A percentile compares a stretch with the other conserved stretches of the same genome.
Conservation (phyloP, 2,797 vertebrate species). For the Cuculus canorus region DNA sequence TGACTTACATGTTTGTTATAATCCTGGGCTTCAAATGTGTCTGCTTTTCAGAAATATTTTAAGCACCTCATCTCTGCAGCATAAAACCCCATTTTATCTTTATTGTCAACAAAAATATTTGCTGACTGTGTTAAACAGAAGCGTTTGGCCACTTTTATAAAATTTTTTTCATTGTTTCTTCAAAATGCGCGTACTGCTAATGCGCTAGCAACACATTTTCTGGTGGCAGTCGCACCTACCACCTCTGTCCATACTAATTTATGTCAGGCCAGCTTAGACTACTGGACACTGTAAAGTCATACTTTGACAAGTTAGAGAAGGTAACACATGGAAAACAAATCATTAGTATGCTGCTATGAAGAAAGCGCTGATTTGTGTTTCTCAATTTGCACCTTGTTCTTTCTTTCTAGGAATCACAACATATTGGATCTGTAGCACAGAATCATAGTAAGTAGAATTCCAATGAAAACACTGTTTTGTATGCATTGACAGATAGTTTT, state of each 20-base stretch:
- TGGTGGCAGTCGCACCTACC: rapidly evolving
- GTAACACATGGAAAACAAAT: background rate
- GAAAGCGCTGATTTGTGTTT: background rate
- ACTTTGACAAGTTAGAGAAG: background rate
- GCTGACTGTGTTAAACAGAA: background rate
- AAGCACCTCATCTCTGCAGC: background rate
- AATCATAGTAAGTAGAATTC: conserved; percentile 86
- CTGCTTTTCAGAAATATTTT: background rate
- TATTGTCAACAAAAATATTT: background rate
- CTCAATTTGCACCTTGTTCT: conserved; percentile 4
- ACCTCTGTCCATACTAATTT: background rate
- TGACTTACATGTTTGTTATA: background rate
- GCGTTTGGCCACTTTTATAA: background rate
- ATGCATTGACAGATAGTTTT: background rate
- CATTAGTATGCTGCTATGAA: rapidly evolving
- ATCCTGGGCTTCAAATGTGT: background rate
- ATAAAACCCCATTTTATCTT: background rate
- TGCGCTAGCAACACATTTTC: background rate
- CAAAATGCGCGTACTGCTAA: background rate
- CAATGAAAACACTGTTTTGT: background rate
- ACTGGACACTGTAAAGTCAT: background rate
- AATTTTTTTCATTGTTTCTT: background rate
- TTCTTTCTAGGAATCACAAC: conserved; percentile 81
- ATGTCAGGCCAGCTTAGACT: background rate
- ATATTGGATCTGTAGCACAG: conserved; percentile 76